Percentiles rank a stretch among this genome's conserved stretches.
phyloP scores from a whole-genome alignment of 2,113 vertebrate species.

The Phylloscopus whistleri region DNA sequence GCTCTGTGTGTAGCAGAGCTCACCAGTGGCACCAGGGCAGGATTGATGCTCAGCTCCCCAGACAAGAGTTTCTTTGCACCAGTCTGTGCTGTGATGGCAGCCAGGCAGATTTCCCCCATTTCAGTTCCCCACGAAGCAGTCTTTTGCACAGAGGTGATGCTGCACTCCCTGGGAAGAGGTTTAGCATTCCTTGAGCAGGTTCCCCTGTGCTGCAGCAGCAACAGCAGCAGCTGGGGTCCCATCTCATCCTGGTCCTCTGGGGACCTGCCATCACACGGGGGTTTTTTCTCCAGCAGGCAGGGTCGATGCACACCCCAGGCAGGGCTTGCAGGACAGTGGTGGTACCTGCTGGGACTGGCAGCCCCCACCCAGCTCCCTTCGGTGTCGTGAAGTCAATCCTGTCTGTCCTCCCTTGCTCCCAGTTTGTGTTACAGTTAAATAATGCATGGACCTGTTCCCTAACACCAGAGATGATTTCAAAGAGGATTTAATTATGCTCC shows the following conservation, averaged over 20 bases:
- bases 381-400: not conserved
- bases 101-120: not conserved
- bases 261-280: not conserved
- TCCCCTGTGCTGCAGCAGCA: not conserved
- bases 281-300: not conserved
- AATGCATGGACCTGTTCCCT: slow-evolving; percentile 40
- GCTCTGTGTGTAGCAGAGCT: not conserved
- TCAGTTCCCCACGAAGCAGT: not conserved
- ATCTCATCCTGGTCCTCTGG: not conserved
- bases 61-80: not conserved
- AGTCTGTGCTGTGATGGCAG: not conserved
- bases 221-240: not conserved
- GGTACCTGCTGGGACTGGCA: not conserved
- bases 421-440: not conserved
- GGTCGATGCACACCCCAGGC: not conserved
- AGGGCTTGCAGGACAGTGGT: not conserved
- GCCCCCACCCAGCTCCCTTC: not conserved
- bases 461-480: slow-evolving; percentile 4
- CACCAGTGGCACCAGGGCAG: not conserved
- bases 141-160: slow-evolving; percentile 1
- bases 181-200: not conserved
- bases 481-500: slow-evolving; percentile 32
- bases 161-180: not conserved
- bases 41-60: not conserved
- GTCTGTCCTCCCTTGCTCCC: not conserved